Evolutionary conservation across 2,888 invertebrate genomes (phyloP).

Genomic region (Cephus sareptanus): DNA sequence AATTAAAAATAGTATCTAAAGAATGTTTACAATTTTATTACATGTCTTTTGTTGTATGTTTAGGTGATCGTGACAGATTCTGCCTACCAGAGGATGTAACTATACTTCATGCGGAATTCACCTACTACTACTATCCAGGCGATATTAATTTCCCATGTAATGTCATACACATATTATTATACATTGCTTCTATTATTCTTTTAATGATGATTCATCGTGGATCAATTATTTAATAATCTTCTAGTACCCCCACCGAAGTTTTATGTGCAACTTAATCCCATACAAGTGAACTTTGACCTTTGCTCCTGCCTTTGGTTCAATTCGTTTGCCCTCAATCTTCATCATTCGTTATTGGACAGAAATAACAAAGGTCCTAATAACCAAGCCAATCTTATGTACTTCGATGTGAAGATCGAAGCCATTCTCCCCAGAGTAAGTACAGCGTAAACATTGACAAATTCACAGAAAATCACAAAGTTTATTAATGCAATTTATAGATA

Average conservation of each 20-base stretch:
- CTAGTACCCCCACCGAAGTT: conserved; percentile 94
- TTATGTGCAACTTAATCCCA: conserved; percentile 91
- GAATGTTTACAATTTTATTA: background rate
- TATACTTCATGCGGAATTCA: conserved; percentile 94
- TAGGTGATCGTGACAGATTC: conserved; percentile 81
- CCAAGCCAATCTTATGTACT: conserved; percentile 70
- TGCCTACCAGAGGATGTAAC: conserved; percentile 91
- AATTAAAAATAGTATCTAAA: background rate
- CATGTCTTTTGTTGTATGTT: conserved; percentile 27
- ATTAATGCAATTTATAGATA: conserved; percentile 68
- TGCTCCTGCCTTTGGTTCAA: conserved; percentile 93
- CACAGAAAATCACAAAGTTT: background rate
- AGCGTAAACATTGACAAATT: background rate
- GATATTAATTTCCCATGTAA: conserved; percentile 85
- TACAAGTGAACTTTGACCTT: conserved; percentile 88
- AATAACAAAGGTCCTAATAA: conserved; percentile 44
- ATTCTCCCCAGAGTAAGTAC: conserved; percentile 88
- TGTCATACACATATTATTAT: background rate
- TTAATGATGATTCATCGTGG: background rate
- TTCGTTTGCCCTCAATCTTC: conserved; percentile 89
- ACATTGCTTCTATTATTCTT: background rate
- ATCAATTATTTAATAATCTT: conserved; percentile 44
- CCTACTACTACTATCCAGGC: conserved; percentile 95
- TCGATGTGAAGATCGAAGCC: conserved; percentile 90
- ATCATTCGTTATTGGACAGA: conserved; percentile 75